Conservation (phyloP, 2,113 vertebrate species). For the Lamprotornis superbus region DNA sequence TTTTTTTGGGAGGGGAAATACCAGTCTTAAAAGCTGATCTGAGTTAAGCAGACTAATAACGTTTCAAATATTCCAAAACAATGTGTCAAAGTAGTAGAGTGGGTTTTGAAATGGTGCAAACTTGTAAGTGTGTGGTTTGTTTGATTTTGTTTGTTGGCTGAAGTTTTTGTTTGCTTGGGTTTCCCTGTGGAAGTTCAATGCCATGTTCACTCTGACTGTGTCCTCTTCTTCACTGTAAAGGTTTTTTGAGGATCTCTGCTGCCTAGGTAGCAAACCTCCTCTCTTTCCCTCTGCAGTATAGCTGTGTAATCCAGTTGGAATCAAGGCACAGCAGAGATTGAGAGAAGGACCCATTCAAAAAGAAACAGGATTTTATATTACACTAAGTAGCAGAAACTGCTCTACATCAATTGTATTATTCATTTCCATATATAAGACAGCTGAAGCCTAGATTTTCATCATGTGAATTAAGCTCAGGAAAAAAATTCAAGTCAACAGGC, state of each 20-base stretch:
- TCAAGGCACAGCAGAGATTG: neutral
- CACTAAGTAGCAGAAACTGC: neutral
- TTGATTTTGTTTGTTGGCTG: neutral
- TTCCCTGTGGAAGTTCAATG: neutral
- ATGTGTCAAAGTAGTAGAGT: neutral
- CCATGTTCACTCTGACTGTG: neutral
- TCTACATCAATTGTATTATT: neutral
- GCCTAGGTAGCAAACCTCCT: neutral
- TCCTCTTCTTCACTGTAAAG: neutral
- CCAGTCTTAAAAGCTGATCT: neutral
- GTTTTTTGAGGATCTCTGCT: neutral
- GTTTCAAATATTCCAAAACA: neutral
- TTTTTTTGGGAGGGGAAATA: neutral
- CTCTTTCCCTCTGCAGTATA: neutral
- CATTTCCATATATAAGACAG: neutral
- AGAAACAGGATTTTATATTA: neutral
- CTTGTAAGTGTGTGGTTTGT: neutral
- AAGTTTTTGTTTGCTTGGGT: neutral
- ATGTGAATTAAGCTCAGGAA: neutral
- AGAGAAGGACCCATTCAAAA: neutral
- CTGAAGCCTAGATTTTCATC: neutral
- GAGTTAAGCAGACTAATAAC: neutral
- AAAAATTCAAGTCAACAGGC: neutral
- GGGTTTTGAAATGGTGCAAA: neutral
- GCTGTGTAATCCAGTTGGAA: neutral